These are phyloP conservation scores for Struthio camelus DNA, from an alignment of 2,113 vertebrate genomes.

Conservation along the genomic window DNA sequence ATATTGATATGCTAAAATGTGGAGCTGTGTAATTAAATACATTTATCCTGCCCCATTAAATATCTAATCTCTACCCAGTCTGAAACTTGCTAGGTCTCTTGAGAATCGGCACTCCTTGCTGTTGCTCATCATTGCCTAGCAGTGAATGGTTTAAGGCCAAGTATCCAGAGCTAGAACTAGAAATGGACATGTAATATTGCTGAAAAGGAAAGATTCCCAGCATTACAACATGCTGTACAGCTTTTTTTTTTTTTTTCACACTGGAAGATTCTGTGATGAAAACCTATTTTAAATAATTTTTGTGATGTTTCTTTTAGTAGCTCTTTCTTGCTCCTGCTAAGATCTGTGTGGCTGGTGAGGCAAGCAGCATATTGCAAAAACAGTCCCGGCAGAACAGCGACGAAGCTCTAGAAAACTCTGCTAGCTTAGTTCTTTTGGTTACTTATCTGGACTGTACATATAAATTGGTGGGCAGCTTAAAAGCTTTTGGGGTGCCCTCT, in stretches of 20 bases:
- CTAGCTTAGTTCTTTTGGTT: background rate
- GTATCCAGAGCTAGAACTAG: background rate
- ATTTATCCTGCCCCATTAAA: background rate
- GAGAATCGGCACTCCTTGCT: background rate
- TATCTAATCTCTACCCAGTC: background rate
- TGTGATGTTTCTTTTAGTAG: background rate
- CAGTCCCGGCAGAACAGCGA: background rate
- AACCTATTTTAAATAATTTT: background rate
- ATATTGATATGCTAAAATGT: background rate
- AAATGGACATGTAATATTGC: background rate
- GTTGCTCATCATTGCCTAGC: background rate
- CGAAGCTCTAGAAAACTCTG: background rate
- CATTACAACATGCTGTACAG: background rate
- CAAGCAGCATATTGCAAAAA: background rate
- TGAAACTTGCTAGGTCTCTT: background rate
- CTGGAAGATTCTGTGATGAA: background rate
- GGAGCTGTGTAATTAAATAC: background rate
- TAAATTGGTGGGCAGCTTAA: background rate
- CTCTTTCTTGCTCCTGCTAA: background rate
- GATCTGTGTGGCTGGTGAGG: background rate
- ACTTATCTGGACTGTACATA: background rate
- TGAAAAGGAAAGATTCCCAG: background rate
- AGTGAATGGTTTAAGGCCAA: background rate
- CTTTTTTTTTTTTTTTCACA: background rate
- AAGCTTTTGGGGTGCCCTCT: background rate